Percentiles rank a stretch among this genome's conserved stretches.
phyloP scores from a whole-genome alignment of 2,797 vertebrate species.

The Muscicapa striata region DNA sequence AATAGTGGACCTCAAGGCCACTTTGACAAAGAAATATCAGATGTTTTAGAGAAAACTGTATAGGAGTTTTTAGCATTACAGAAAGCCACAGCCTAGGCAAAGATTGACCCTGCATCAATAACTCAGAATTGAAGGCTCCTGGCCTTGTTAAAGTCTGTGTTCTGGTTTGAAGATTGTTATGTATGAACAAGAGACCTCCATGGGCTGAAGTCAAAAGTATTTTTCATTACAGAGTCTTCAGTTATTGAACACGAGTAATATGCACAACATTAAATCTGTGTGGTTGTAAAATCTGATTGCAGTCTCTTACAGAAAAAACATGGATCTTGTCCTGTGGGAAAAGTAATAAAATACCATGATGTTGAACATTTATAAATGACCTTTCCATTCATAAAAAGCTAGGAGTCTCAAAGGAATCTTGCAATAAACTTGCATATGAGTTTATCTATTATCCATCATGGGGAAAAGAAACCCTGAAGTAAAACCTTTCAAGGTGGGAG shows the following conservation, averaged over 20 bases:
- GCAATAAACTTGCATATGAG: constrained; percentile 53
- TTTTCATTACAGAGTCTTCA: constrained; percentile 9
- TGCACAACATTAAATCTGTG: constrained; percentile 7
- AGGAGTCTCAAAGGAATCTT: constrained; percentile 55
- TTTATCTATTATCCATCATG: constrained; percentile 68
- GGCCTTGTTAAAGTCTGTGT: background rate
- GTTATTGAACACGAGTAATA: constrained; percentile 44
- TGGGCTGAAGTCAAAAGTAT: constrained; percentile 7
- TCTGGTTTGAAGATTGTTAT: background rate
- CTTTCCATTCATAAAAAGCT: constrained; percentile 73
- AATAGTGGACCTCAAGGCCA: background rate
- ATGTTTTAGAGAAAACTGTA: background rate
- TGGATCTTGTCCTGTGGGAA: background rate
- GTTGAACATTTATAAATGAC: constrained; percentile 65
- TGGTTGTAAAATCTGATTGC: constrained; percentile 20
- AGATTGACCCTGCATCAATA: constrained; percentile 18
- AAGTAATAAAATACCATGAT: constrained; percentile 50
- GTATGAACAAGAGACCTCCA: background rate
- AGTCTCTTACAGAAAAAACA: constrained; percentile 22
- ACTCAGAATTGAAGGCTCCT: constrained; percentile 27
- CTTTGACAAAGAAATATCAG: constrained; percentile 38
- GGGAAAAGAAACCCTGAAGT: background rate
- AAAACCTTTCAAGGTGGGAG: constrained; percentile 1
- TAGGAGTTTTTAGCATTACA: constrained; percentile 12
- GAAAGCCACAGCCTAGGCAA: constrained; percentile 40